phyloP scores from a whole-genome alignment of 2,113 vertebrate genomes.

The Leptodactylus fuscus region DNA sequence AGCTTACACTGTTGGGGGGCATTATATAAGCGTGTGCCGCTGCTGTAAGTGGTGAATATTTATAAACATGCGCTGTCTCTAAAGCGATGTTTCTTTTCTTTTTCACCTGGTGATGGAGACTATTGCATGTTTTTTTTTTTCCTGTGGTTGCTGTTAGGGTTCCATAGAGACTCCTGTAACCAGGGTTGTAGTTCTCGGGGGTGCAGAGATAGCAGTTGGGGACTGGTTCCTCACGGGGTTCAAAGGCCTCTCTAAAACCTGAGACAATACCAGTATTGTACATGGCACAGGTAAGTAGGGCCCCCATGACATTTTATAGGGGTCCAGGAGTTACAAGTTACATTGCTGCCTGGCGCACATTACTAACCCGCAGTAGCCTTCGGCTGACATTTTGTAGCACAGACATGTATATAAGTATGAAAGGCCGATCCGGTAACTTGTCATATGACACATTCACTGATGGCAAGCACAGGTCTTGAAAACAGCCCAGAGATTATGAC shows the following conservation, averaged over 20 bases:
- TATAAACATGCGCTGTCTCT: not conserved
- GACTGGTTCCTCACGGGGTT: too few relatives aligned
- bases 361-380: not conserved
- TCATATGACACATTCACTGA: not conserved
- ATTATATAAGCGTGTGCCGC: not conserved
- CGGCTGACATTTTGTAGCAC: too few relatives aligned
- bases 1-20: not conserved
- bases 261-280: too few relatives aligned
- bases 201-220: too few relatives aligned
- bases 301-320: too few relatives aligned
- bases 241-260: too few relatives aligned
- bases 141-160: not conserved
- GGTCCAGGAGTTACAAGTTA: too few relatives aligned
- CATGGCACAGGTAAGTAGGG: too few relatives aligned
- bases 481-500: not conserved
- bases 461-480: not conserved
- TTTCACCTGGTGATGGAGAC: not conserved
- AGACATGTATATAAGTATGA: too few relatives aligned
- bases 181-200: too few relatives aligned
- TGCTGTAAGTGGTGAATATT: not conserved
- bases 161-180: too few relatives aligned
- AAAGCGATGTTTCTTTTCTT: not conserved
- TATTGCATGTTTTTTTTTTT: not conserved
- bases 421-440: too few relatives aligned
- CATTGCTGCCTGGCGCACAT: not conserved